Conservation (phyloP, 2,797 vertebrate genomes). For the Choloepus didactylus region DNA sequence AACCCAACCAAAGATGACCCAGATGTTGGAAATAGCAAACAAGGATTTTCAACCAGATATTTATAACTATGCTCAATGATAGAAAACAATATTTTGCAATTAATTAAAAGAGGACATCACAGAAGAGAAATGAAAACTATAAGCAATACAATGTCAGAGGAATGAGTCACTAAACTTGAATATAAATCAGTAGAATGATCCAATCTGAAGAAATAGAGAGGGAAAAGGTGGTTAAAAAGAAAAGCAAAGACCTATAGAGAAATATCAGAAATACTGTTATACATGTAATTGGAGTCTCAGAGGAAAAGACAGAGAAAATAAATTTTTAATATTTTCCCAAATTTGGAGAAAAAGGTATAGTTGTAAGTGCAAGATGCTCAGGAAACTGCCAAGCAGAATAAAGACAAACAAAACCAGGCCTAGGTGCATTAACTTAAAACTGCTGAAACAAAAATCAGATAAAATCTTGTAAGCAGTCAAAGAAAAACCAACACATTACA, state of each 20-base stretch:
- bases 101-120: neutral
- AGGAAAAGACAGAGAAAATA: neutral
- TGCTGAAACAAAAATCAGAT: neutral
- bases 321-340: neutral
- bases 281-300: neutral
- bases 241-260: neutral
- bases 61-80: too few relatives aligned
- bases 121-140: constrained; percentile 4
- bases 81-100: neutral
- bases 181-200: neutral
- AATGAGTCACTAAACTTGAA: neutral
- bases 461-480: neutral
- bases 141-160: neutral
- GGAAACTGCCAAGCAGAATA: neutral
- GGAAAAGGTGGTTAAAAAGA: neutral
- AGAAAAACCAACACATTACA: neutral
- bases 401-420: neutral
- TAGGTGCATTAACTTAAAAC: neutral
- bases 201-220: neutral
- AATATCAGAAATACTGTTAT: neutral
- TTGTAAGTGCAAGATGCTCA: neutral
- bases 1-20: neutral
- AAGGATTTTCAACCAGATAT: neutral
- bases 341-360: neutral
- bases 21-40: neutral